Base-by-base conservation (phyloP, 2,797 vertebrate species). In the Sebastiscus tertius region DNA sequence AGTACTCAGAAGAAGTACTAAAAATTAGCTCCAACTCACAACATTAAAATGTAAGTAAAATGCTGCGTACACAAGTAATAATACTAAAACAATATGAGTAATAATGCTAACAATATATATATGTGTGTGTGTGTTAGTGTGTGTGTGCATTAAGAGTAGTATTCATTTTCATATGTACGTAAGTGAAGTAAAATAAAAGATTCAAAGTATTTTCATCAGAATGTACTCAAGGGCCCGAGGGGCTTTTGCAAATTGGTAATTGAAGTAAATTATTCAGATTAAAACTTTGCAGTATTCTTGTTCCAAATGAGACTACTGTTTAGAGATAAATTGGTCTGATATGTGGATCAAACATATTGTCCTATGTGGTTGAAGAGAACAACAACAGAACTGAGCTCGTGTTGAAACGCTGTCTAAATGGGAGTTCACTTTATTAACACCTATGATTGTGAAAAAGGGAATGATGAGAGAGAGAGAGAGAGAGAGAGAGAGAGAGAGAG, bases 381-480 rank as follows among this genome's bases (percentile, higher is more conserved):
- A 67, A 73, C 61, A 77, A 33, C 60, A 73, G 20, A 16, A 75
- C 1, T 9, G 67, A 74, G 67, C 13, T 5, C 27, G 26, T 3
- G 60, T 36, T 59, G 55, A 72, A 74, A 66, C 70, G 66, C 61
- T 13, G 24, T 77, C 59, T 71, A 62, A 81, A 83, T 72, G 71
- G 22, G 72, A 80, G 79, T 86, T 87, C 61, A 88, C 63, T 87
- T 87, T 84, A 86, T 90, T 81, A 91, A 84, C 87, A 86, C 79
- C 82, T 76, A 18, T 69, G 80, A 83, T 70, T 79, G 85, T 85
- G 80, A 77, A 70, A 62, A 65, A 78, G 73, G 49, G 55, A 80
- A 24, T 78, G 82, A 88, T 73, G 88, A 69, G 83, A 68, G 64
- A 64, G 52, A 61, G 65, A 65, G 60, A 68, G 64, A 67, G 88